phyloP scores from a whole-genome alignment of 2,113 vertebrate genomes.

The Camelus dromedarius region DNA sequence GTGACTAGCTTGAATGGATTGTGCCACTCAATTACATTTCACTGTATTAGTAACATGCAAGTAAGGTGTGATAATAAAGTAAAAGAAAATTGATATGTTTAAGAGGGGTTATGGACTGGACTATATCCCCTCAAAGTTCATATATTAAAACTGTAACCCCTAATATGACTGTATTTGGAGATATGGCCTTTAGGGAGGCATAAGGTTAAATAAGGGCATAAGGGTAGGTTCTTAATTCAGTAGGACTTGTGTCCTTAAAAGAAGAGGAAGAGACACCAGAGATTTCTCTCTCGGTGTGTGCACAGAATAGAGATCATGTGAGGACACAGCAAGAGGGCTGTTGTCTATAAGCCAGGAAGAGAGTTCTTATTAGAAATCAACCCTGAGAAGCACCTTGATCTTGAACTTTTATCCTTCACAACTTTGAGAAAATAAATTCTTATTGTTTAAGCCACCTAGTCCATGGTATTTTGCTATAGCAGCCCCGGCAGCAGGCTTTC shows the following conservation, averaged over 20 bases:
- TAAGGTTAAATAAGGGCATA: not conserved
- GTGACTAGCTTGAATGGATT: not conserved
- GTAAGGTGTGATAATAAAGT: not conserved
- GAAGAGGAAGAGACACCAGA: not conserved
- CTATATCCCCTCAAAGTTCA: not conserved
- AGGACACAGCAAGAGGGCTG: not conserved
- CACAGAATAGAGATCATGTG: not conserved
- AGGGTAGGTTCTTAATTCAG: not conserved
- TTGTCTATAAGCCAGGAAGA: not conserved
- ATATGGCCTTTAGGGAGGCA: not conserved
- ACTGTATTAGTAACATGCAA: not conserved
- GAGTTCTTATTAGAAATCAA: not conserved
- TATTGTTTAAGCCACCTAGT: not conserved
- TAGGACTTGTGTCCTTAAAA: not conserved
- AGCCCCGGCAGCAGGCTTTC: not conserved
- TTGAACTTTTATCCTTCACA: not conserved
- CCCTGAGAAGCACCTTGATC: not conserved
- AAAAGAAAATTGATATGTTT: not conserved
- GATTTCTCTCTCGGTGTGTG: not conserved
- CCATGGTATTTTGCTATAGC: not conserved
- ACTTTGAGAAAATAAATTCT: not conserved
- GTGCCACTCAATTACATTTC: not conserved
- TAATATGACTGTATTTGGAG: not conserved
- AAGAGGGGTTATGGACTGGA: not conserved
- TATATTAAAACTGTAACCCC: not conserved